Conservation (phyloP, 35 echinoderm and acorn worm genomes). For the Nesometra sesokonis region DNA sequence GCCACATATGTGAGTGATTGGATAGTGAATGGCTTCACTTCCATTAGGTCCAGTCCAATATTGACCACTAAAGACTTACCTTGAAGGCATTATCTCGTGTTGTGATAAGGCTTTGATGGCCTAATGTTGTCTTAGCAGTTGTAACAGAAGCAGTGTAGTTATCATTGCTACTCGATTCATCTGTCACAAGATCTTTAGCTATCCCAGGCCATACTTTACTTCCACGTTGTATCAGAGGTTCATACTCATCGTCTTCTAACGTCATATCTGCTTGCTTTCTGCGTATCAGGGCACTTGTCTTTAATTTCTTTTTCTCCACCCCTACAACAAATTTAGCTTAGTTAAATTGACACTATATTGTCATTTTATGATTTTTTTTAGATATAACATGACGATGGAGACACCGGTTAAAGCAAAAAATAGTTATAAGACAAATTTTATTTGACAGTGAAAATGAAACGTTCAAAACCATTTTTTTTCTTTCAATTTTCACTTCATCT, state of each 20-base stretch:
- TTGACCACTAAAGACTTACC: conserved; percentile 31
- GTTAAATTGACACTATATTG: not conserved
- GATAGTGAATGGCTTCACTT: too few relatives aligned
- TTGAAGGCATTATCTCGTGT: conserved; percentile 49
- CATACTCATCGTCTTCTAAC: conserved; percentile 65
- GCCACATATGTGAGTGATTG: too few relatives aligned
- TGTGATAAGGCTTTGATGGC: conserved; percentile 47
- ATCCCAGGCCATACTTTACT: conserved; percentile 59
- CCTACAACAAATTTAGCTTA: conserved; percentile 9
- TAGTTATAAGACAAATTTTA: not conserved
- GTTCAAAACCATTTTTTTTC: too few relatives aligned
- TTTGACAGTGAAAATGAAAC: too few relatives aligned
- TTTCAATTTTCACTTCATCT: too few relatives aligned
- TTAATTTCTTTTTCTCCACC: conserved; percentile 71
- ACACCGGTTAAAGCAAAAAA: not conserved
- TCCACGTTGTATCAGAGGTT: conserved; percentile 72
- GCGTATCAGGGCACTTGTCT: conserved; percentile 74
- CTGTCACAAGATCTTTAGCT: conserved; percentile 33
- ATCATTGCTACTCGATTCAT: conserved; percentile 10
- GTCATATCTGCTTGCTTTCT: conserved; percentile 79
- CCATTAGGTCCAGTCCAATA: not conserved
- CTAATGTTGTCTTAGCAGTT: conserved; percentile 60
- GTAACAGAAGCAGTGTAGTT: conserved; percentile 45
- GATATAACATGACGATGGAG: not conserved
- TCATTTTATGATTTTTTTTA: not conserved